Conservation (phyloP, 2,888 invertebrate species). For the Acronicta aceris region DNA sequence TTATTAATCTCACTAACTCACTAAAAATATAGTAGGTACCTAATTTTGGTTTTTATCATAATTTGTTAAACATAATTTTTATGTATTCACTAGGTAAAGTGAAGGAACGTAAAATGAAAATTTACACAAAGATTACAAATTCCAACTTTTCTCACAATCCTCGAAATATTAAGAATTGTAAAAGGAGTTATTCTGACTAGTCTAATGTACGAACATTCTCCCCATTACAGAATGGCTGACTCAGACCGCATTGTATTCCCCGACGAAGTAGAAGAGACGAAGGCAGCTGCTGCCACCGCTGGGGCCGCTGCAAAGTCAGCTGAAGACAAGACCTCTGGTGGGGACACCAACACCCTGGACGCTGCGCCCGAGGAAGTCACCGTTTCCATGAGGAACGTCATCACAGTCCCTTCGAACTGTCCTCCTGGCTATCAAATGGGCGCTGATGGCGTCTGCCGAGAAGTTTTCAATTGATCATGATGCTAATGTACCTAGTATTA, state of each 20-base stretch:
- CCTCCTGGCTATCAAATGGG: slow-evolving; percentile 67
- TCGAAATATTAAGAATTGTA: too few species aligned
- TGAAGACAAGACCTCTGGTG: slow-evolving; percentile 58
- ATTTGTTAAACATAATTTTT: too few species aligned
- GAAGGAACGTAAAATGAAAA: too few species aligned
- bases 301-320: slow-evolving; percentile 14
- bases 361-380: slow-evolving; percentile 45
- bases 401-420: slow-evolving; percentile 69
- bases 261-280: slow-evolving; percentile 74
- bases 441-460: slow-evolving; percentile 70
- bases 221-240: slow-evolving; percentile 74
- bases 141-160: too few species aligned
- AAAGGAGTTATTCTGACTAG: too few species aligned
- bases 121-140: too few species aligned
- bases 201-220: slow-evolving; percentile 4
- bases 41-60: too few species aligned
- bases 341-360: slow-evolving; percentile 69
- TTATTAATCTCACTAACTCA: too few species aligned
- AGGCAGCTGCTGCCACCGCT: slow-evolving; percentile 60
- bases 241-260: slow-evolving; percentile 73
- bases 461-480: slow-evolving; percentile 57
- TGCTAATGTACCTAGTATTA: slow-evolving; percentile 12
- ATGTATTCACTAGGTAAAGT: too few species aligned
- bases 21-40: too few species aligned
- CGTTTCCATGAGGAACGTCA: slow-evolving; percentile 70